These are phyloP conservation scores for Cyanoderma ruficeps DNA, from an alignment of 2,113 vertebrate genomes.

Conservation along the genomic window DNA sequence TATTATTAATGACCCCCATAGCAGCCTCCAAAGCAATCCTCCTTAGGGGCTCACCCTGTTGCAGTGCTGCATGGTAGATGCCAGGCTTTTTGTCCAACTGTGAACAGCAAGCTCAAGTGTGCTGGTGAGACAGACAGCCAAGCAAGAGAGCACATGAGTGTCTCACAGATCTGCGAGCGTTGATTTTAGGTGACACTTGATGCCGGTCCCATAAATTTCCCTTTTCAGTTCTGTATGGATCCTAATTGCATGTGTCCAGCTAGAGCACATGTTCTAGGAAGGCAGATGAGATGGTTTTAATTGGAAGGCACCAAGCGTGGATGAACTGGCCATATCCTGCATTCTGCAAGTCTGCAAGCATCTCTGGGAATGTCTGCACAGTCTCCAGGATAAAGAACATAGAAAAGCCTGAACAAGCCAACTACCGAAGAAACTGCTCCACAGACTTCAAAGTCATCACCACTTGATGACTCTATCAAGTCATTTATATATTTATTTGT, in stretches of 20 bases:
- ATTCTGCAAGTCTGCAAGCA: neutral
- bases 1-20: neutral
- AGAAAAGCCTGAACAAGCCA: neutral
- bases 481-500: neutral
- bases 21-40: neutral
- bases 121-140: neutral
- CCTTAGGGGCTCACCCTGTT: no score
- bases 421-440: neutral
- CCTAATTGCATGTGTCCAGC: fast-evolving
- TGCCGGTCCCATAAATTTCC: neutral
- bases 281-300: neutral
- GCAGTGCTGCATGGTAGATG: neutral
- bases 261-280: fast-evolving
- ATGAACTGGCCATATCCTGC: fast-evolving
- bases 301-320: fast-evolving
- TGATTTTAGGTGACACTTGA: neutral
- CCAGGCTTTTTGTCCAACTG: neutral
- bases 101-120: neutral
- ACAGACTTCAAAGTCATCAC: neutral
- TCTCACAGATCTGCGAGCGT: neutral
- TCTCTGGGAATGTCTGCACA: neutral
- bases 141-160: neutral
- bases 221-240: neutral
- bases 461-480: neutral
- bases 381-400: neutral